A percentile compares a stretch with the other conserved stretches of the same genome.
Evolutionary conservation across 2,888 invertebrate genomes (phyloP).

Genomic region (Pyrrhia umbra): DNA sequence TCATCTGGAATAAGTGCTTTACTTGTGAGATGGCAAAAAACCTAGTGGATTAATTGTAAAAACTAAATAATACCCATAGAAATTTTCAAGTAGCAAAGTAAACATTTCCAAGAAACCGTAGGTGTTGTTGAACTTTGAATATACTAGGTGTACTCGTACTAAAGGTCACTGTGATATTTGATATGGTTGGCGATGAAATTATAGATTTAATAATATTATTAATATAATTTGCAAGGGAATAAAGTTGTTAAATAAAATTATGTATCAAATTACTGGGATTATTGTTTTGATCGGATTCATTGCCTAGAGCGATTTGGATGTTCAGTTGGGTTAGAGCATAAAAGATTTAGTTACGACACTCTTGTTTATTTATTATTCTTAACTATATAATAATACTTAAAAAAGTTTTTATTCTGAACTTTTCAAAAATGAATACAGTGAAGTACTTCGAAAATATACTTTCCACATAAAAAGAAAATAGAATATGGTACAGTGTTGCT

Average conservation of each 20-base stretch:
- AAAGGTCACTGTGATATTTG: slow-evolving; percentile 56
- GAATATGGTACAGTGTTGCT: slow-evolving; percentile 24
- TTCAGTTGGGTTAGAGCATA: no score
- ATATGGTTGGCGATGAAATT: slow-evolving; percentile 52
- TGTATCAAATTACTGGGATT: slow-evolving; percentile 17
- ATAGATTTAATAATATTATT: slow-evolving; percentile 41
- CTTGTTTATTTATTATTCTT: no score
- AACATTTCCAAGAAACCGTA: slow-evolving; percentile 20
- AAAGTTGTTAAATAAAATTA: slow-evolving; percentile 39
- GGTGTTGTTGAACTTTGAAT: slow-evolving; percentile 27
- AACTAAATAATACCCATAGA: neutral
- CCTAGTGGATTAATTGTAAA: neutral
- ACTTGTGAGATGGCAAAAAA: neutral
- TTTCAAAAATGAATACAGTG: neutral
- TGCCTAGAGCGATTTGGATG: slow-evolving; percentile 20
- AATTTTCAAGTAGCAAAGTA: slow-evolving; percentile 7
- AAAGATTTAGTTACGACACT: no score
- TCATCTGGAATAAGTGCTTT: slow-evolving; percentile 11
- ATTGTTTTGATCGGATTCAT: slow-evolving; percentile 9
- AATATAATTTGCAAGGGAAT: slow-evolving; percentile 43
- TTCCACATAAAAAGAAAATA: no score
- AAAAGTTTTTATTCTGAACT: neutral
- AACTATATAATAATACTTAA: no score
- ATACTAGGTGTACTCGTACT: slow-evolving; percentile 8
- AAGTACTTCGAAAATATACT: neutral